Conservation (phyloP, 2,113 vertebrate species). For the Lepisosteus oculatus region DNA sequence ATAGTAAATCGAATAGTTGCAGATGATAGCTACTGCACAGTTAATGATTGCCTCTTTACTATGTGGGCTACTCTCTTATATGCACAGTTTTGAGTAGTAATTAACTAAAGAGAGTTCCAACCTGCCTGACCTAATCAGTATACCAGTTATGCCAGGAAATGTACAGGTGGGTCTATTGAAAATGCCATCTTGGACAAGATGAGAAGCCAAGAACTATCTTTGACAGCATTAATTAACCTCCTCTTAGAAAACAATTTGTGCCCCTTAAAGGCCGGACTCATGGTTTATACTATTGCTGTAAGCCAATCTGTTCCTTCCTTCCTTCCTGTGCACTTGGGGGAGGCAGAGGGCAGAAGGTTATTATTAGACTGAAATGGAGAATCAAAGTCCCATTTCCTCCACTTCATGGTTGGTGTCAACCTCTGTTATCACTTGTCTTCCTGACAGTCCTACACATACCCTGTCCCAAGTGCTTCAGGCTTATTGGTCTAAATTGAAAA, state of each 20-base stretch:
- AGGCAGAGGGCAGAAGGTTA: constrained; percentile 28
- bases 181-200: too few species aligned
- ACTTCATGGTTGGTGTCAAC: constrained; percentile 5
- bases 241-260: background rate
- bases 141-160: too few species aligned
- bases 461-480: background rate
- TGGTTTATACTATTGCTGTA: constrained; percentile 7
- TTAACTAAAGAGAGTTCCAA: too few species aligned
- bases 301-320: constrained; percentile 22
- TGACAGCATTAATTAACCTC: background rate
- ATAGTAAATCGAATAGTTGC: too few species aligned
- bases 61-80: too few species aligned
- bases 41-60: too few species aligned
- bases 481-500: background rate
- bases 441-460: background rate
- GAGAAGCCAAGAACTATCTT: too few species aligned
- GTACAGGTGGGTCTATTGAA: too few species aligned
- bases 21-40: too few species aligned
- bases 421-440: background rate
- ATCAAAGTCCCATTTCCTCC: constrained; percentile 8
- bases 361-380: constrained; percentile 25
- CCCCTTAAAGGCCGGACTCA: background rate
- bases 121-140: too few species aligned
- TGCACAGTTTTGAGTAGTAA: too few species aligned
- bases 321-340: constrained; percentile 21